Percentiles rank a stretch among this genome's conserved stretches.
phyloP scores from a whole-genome alignment of 2,113 vertebrate species.

The Myxocyprinus asiaticus region DNA sequence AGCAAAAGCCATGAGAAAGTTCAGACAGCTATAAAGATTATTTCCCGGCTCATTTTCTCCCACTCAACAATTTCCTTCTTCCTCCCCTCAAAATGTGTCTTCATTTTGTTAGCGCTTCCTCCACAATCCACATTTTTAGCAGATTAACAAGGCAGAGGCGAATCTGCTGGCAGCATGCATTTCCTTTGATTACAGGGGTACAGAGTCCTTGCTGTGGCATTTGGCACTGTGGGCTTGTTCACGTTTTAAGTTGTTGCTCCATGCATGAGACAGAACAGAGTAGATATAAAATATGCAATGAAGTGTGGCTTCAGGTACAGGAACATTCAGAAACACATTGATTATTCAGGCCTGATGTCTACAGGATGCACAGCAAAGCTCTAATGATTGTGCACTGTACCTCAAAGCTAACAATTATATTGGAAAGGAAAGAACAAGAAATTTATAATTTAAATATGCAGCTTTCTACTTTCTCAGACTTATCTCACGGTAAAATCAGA shows the following conservation, averaged over 20 bases:
- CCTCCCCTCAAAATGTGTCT: constrained; percentile 11
- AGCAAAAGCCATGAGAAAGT: constrained; percentile 29
- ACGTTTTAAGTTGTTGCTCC: constrained; percentile 50
- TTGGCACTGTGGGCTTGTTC: constrained; percentile 34
- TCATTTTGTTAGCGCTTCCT: background rate
- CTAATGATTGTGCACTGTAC: background rate
- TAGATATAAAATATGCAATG: constrained; percentile 48
- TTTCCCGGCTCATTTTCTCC: background rate
- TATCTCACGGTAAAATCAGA: too few species aligned
- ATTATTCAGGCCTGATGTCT: constrained; percentile 55
- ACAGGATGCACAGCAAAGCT: constrained; percentile 1
- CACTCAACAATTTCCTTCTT: background rate
- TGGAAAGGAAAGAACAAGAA: too few species aligned
- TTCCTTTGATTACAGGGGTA: constrained; percentile 60
- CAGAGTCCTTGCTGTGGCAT: constrained; percentile 44
- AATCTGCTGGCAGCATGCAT: constrained; percentile 61
- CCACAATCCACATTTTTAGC: constrained; percentile 34
- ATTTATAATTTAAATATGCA: too few species aligned
- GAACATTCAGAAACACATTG: constrained; percentile 51
- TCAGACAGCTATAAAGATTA: constrained; percentile 20
- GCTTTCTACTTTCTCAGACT: too few species aligned
- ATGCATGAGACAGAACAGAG: background rate
- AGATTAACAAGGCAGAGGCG: constrained; percentile 60
- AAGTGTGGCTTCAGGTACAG: constrained; percentile 45
- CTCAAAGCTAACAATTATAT: background rate